Evolutionary conservation across 2,888 invertebrate genomes (phyloP), one percentile per base, ranked within the genome.

Genomic region (Protonemura montana): DNA sequence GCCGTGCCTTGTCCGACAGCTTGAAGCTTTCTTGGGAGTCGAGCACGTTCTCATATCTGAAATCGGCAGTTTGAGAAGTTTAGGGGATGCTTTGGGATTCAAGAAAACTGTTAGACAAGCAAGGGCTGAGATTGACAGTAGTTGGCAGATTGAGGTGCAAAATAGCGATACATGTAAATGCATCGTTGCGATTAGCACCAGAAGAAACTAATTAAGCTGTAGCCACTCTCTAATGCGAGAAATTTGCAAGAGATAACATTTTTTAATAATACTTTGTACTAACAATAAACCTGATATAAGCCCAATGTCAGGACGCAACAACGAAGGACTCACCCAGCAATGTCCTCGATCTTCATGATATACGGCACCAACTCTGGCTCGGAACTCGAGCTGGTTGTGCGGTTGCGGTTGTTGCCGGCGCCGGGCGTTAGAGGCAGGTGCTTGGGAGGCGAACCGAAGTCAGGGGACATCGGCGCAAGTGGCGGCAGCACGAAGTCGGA

Each of bases 311-410:
- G n/a, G n/a, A n/a, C n/a, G n/a, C n/a, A n/a, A n/a, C n/a, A n/a
- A n/a, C n/a, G n/a, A n/a, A n/a, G n/a, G n/a, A 35, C 93, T 94
- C 0, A 59, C 59, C 94, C 94, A 42, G 93, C 93, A 0, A 93
- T 93, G 89, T 94, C 93, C 87, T 94, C 94, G 85, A 94, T 90
- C 89, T 94, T 94, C 89, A 94, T 94, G 78, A 94, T 93, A 0
- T 94, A 94, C 0, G 94, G 94, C 82, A 94, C 91, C 85, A 94
- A 89, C 90, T 94, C 94, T 0, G 94, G 94, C 89, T 94, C 94
- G 0, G 93, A 93, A 87, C 92, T 92, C 82, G 90, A 91, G 0
- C 93, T 93, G 21, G 90, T 90, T 26, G 91, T 91, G 86, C 92
- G 89, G 16, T 89, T 91, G 80, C 92, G 91, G n/a, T 90, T 25